Conservation (phyloP, 2,113 vertebrate species). For the Sorex fumeus region DNA sequence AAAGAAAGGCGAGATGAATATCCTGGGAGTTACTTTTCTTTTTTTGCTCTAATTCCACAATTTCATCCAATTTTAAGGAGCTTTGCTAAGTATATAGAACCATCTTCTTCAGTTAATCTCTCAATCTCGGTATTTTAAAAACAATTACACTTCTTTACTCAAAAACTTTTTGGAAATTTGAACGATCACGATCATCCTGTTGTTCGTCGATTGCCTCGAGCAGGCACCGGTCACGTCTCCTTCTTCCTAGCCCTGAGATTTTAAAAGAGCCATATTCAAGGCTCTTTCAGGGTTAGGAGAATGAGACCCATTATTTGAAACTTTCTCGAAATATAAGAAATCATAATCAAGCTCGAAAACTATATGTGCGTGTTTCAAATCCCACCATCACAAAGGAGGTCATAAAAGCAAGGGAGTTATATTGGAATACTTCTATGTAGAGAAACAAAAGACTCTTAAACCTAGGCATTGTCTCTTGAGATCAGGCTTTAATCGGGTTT, state of each 20-base stretch:
- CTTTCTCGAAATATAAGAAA: slow-evolving; percentile 62
- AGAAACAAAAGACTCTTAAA: neutral
- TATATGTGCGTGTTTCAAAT: neutral
- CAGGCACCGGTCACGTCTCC: no score
- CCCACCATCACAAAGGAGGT: neutral
- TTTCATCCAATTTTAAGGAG: slow-evolving; percentile 57
- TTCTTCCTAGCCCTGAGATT: no score
- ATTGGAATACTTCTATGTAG: neutral
- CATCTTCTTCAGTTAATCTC: slow-evolving; percentile 70
- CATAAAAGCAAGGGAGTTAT: neutral
- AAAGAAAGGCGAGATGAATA: slow-evolving; percentile 56
- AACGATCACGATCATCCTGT: no score
- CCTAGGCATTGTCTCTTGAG: neutral
- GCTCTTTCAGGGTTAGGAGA: no score
- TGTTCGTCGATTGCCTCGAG: no score
- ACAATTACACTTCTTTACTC: slow-evolving; percentile 69
- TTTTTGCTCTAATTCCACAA: slow-evolving; percentile 55
- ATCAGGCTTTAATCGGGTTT: neutral
- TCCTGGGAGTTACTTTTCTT: slow-evolving; percentile 37
- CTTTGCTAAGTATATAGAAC: slow-evolving; percentile 44
- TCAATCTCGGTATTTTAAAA: slow-evolving; percentile 73
- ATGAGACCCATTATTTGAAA: no score
- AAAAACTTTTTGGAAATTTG: slow-evolving; percentile 52
- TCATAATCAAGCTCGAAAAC: slow-evolving; percentile 13
- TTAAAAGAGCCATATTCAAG: no score